Evolutionary conservation across 2,888 invertebrate species (phyloP).

Genomic region (Melanostoma mellinum): DNA sequence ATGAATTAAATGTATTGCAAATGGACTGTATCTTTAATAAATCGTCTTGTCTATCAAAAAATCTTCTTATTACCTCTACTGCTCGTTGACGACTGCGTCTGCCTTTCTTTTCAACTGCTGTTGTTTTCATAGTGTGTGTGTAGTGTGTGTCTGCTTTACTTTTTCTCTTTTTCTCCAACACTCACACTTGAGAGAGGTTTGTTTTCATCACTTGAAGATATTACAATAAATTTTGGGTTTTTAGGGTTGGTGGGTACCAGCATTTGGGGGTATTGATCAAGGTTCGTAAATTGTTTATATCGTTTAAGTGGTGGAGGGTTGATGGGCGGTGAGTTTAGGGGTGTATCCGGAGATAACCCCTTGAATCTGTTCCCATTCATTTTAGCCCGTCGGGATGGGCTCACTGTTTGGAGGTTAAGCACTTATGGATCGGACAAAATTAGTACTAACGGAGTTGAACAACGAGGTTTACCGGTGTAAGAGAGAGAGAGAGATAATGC

Average conservation of each 20-base stretch:
- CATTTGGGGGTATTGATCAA: background rate
- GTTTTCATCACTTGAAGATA: background rate
- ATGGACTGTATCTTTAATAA: too few species aligned
- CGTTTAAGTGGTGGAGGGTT: background rate
- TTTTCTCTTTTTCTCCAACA: too few species aligned
- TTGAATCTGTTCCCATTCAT: background rate
- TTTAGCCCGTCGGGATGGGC: constrained; percentile 1
- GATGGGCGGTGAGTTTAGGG: background rate
- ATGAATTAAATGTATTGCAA: too few species aligned
- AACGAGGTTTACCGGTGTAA: background rate
- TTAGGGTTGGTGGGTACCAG: background rate
- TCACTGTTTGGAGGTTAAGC: background rate
- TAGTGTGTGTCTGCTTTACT: too few species aligned
- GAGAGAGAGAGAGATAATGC: background rate
- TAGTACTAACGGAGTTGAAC: background rate
- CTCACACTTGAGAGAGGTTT: background rate
- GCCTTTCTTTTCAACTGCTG: too few species aligned
- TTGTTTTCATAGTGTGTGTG: too few species aligned
- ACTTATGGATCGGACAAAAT: background rate
- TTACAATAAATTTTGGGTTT: background rate
- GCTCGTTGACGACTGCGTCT: too few species aligned
- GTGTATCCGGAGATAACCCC: constrained; percentile 5
- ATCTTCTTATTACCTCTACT: too few species aligned
- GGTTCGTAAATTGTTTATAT: background rate
- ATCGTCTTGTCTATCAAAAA: too few species aligned